Evolutionary conservation across 2,113 vertebrate genomes (phyloP), one percentile per base, ranked within the genome.

Genomic region (Odontesthes bonariensis): DNA sequence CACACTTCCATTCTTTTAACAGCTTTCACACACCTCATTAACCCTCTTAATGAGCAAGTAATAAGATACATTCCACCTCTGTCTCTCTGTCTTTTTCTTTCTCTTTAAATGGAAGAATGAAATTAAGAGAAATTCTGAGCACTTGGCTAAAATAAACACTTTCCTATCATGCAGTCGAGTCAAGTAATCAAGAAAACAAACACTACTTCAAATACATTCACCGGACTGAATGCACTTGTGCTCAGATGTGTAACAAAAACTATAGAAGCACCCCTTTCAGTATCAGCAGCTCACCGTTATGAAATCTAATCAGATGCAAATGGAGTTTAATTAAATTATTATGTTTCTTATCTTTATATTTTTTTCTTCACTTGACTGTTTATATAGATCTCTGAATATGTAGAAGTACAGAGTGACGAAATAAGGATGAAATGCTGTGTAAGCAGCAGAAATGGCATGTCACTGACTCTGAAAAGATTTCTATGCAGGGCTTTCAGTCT

Each of bases 31-130:
- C 92, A 94, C 88, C 88, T 88, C 91, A 94, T 94, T 94, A 93
- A 89, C 92, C 87, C 90, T 78, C 87, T 90, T 96, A 96, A 96
- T 95, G 94, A 95, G 94, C 90, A 94, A 91, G 93, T 95, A 96
- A 96, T 96, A 83, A 90, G 70, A 86, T 83, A 73, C 82, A 72
- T 79, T 79, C 73, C 79, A 74, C 32, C 73, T 69, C 67, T 77
- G 49, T 79, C 71, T 78, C 75, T 79, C 65, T 72, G 70, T 62
- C 54, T 54, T 38, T 75, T 77, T 57, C 59, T 58, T 35, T 58
- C 44, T 38, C 77, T 80, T 73, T 77, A 63, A 82, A 83, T 69
- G 69, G 69, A 40, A 54, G 73, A 83, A 78, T 78, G 46, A 71
- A 86, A 82, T 86, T 73, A 81, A 77, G 68, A 76, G 75, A 82